Percentiles rank a stretch among this genome's conserved stretches.
These are phyloP conservation scores for Epirrhoe tristata DNA, from an alignment of 2,888 invertebrate species.

Conservation along the genomic window DNA sequence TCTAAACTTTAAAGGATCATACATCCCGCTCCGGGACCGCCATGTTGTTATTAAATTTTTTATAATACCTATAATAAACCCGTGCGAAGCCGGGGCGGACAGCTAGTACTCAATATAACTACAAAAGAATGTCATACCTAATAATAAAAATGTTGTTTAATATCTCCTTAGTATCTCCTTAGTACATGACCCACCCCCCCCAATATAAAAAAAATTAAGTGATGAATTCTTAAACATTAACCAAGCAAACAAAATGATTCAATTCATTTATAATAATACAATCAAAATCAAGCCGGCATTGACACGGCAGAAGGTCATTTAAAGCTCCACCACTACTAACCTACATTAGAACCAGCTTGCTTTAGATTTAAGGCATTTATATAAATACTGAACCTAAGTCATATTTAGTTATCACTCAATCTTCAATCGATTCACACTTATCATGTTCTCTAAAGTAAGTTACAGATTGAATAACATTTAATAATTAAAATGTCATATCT, in stretches of 20 bases:
- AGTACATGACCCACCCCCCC: no score
- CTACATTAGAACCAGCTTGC: conserved; percentile 24
- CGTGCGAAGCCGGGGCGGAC: no score
- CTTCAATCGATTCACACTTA: conserved; percentile 43
- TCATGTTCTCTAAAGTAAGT: conserved; percentile 63
- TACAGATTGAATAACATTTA: neutral
- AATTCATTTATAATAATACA: conserved; percentile 8
- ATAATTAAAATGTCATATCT: neutral
- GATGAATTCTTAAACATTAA: no score
- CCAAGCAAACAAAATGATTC: neutral
- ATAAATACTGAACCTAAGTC: conserved; percentile 42
- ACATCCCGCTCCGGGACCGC: no score
- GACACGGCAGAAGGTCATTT: conserved; percentile 39
- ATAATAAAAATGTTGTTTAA: no score
- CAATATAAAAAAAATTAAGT: no score
- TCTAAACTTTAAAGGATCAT: no score
- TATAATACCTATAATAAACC: no score
- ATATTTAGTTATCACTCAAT: conserved; percentile 41
- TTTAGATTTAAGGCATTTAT: conserved; percentile 36
- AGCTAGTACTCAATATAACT: no score
- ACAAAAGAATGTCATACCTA: no score
- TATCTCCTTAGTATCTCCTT: no score
- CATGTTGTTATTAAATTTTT: no score
- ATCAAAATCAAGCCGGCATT: conserved; percentile 15
- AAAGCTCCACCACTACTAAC: conserved; percentile 38